Evolutionary conservation across 2,888 invertebrate species (phyloP).

Genomic region (Acanthopleura granulata): DNA sequence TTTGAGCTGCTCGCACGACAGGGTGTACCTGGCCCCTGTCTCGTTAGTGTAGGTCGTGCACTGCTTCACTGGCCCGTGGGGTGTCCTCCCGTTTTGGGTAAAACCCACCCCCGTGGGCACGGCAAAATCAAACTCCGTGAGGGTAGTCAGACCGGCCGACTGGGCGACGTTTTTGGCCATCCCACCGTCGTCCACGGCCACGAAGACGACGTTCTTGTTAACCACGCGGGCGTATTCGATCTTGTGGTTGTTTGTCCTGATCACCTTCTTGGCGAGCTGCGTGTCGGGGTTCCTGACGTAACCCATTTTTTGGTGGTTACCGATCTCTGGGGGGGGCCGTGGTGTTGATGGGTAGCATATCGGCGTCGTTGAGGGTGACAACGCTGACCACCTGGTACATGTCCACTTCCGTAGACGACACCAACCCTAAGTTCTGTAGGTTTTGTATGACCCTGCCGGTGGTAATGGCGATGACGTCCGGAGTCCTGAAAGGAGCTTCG

Average conservation of each 20-base stretch:
- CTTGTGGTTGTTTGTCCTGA: background rate
- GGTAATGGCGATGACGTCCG: background rate
- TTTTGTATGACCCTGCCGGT: background rate
- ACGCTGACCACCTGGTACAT: background rate
- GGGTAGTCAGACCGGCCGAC: background rate
- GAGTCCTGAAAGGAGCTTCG: background rate
- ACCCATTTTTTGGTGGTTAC: background rate
- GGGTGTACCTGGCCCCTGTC: background rate
- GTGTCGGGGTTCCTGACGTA: conserved; percentile 1
- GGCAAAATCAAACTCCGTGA: background rate
- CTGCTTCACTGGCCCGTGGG: background rate
- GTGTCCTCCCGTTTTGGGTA: background rate
- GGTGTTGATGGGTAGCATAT: background rate
- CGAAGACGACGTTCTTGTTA: background rate
- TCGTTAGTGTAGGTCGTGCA: background rate
- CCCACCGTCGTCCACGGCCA: background rate
- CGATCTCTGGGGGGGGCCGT: background rate
- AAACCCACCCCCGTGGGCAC: background rate
- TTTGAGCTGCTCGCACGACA: background rate
- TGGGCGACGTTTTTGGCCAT: background rate
- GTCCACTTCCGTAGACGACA: background rate
- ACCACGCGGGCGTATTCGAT: background rate
- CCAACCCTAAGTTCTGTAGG: background rate
- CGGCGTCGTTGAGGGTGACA: background rate
- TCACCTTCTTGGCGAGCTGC: background rate